Evolutionary conservation across 2,797 vertebrate genomes (phyloP), one percentile per base, ranked within the genome.

Genomic region (Rhinella marina): DNA sequence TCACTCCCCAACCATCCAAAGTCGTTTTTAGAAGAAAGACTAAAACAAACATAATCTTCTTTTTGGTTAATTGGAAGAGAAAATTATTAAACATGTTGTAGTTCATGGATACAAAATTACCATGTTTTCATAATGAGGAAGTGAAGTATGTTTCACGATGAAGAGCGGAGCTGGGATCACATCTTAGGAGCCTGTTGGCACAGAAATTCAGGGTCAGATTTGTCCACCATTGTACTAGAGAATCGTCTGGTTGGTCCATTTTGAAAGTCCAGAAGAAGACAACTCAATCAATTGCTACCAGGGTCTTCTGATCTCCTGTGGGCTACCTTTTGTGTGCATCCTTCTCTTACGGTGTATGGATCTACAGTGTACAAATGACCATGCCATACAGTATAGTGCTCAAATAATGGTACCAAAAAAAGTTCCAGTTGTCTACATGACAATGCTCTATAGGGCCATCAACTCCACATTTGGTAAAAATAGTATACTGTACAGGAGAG

Each of bases 41-140:
- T 88, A 84, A 88, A 88, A 80, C 87, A 88, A 84, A 88, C 82
- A 88, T 61, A 84, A 88, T 84, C 82, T 88, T 84, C 61, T 70
- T 41, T 81, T 87, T 62, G 86, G 86, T 81, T 87, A 87, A 88
- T 80, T 79, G 62, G 29, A 79, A 80, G 52, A 84, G 52, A 72
- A 70, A 70, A 79, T 79, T 88, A 80, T 84, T 59, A 84, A 80
- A 80, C 32, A 72, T 80, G 29, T 88, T 9, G 27, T 48, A 78
- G 81, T 25, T 32, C 52, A 50, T 12, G 57, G 41, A 78, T 62
- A 84, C 23, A 57, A 72, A 88, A 79, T 88, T 80, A 56, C n/a
- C 64, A 50, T 29, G 10, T 27, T 62, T 50, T 84, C 57, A 84
- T 72, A 61, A 21, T 19, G 61, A 80, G 86, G 23, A 61, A 84